These are phyloP conservation scores for Lepidonotus clava DNA, from an alignment of 2,888 invertebrate species.

Conservation along the genomic window DNA sequence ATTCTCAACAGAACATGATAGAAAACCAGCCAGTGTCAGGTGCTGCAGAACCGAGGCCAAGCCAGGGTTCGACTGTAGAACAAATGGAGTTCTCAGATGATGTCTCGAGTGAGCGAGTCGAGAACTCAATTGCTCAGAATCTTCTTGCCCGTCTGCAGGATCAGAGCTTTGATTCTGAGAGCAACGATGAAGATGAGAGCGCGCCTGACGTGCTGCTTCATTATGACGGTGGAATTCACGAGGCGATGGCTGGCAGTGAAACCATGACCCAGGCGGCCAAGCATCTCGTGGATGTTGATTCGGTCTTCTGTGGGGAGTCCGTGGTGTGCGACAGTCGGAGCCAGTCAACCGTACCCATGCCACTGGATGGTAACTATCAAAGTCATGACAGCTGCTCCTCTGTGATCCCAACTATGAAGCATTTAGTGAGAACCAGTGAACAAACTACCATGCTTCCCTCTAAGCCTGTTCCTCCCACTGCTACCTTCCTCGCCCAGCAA, in stretches of 20 bases:
- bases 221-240: not conserved
- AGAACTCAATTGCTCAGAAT: conserved; percentile 37
- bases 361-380: not conserved
- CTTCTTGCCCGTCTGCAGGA: conserved; percentile 30
- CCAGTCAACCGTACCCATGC: not conserved
- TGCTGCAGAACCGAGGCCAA: not conserved
- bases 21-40: not conserved
- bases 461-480: not conserved
- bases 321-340: not conserved
- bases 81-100: conserved; percentile 20
- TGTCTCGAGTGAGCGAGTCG: conserved; percentile 12
- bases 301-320: not conserved
- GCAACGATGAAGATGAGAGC: not conserved
- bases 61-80: not conserved
- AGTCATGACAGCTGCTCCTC: not conserved
- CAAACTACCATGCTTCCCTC: not conserved
- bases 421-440: not conserved
- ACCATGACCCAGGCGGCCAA: not conserved
- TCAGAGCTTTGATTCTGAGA: not conserved
- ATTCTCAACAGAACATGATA: too few relatives aligned
- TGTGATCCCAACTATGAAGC: not conserved
- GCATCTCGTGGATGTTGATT: not conserved
- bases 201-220: conserved; percentile 5
- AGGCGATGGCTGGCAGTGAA: not conserved
- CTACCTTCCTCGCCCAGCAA: not conserved